Percentiles rank a stretch among this genome's conserved stretches.
Evolutionary conservation across 2,113 vertebrate genomes (phyloP).

Genomic region (Rhynchopsitta pachyrhyncha): DNA sequence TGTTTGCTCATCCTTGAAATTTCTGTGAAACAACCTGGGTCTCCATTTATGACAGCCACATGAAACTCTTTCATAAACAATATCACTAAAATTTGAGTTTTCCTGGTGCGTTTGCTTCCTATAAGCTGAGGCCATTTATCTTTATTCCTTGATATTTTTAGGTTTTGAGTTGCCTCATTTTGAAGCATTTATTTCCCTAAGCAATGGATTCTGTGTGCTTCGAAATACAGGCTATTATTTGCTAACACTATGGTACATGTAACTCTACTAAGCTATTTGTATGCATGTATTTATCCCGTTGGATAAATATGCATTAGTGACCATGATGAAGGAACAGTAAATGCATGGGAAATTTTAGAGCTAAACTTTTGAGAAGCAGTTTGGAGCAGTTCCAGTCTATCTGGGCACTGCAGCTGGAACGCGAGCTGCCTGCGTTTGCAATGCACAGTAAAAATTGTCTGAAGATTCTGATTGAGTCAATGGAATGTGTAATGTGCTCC

Average conservation of each 20-base stretch:
- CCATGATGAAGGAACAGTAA: not conserved
- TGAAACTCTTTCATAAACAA: not conserved
- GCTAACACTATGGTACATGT: not conserved
- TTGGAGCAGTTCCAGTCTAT: constrained; percentile 57
- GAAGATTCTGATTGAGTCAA: constrained; percentile 39
- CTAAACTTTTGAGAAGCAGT: not conserved
- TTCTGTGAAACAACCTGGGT: not conserved
- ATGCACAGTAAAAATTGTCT: constrained; percentile 38
- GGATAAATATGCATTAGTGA: not conserved
- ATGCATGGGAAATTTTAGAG: not conserved
- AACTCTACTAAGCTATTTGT: not conserved
- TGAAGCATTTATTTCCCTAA: constrained; percentile 2
- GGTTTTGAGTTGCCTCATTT: not conserved
- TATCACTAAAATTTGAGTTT: not conserved
- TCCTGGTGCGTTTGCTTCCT: not conserved
- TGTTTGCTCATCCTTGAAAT: not conserved
- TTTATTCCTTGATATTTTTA: not conserved
- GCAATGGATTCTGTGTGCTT: not conserved
- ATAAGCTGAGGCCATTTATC: not conserved
- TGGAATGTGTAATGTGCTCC: constrained; percentile 22
- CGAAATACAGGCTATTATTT: not conserved
- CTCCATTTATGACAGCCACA: not conserved
- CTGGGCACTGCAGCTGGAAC: constrained; percentile 43
- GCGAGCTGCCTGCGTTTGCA: not conserved
- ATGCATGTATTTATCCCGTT: not conserved